Percentiles rank a stretch among this genome's conserved stretches.
Evolutionary conservation across 2,113 vertebrate genomes (phyloP).

Genomic region (Triplophysa rosa): DNA sequence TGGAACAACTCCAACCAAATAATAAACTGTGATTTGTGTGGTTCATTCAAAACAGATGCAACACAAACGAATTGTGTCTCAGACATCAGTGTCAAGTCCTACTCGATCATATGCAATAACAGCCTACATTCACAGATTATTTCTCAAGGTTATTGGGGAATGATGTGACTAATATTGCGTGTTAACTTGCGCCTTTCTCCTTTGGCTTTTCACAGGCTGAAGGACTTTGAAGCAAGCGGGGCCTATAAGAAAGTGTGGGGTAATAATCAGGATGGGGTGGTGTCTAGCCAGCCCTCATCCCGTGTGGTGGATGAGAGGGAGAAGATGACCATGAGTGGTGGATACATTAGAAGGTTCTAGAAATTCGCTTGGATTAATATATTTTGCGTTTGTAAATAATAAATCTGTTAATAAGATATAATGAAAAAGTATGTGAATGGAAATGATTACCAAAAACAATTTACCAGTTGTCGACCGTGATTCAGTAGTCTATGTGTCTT

Average conservation of each 20-base stretch:
- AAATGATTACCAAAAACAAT: neutral
- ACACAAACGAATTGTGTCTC: neutral
- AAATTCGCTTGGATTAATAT: constrained; percentile 1
- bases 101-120: neutral
- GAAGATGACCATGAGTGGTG: constrained; percentile 81
- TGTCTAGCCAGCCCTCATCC: constrained; percentile 77
- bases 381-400: too few relatives aligned
- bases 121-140: neutral
- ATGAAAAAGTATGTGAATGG: neutral
- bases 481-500: neutral
- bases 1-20: neutral
- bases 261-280: constrained; percentile 71
- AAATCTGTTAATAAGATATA: too few relatives aligned
- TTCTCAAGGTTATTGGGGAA: neutral
- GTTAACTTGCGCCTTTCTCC: neutral
- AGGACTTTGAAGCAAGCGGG: constrained; percentile 73
- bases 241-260: constrained; percentile 77
- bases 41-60: constrained; percentile 7
- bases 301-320: constrained; percentile 77
- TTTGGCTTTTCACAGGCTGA: constrained; percentile 64
- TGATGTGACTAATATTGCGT: neutral
- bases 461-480: neutral
- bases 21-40: constrained; percentile 12
- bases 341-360: constrained; percentile 75
- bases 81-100: neutral